Base-by-base conservation (phyloP, 2,113 vertebrate genomes). In the Nannospalax galili region DNA sequence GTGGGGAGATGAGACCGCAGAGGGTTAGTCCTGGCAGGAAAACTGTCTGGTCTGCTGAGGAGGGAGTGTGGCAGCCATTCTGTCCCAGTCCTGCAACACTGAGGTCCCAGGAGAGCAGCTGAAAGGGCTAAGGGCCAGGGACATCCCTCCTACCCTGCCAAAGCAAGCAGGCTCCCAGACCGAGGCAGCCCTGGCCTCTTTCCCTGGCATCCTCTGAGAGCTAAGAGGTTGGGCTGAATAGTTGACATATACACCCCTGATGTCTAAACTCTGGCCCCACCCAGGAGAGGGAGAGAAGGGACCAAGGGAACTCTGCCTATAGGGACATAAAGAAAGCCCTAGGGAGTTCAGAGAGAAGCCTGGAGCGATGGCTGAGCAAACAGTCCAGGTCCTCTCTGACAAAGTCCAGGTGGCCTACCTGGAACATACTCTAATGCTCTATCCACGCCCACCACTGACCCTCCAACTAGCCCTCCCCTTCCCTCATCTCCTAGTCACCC, bases 1-100 rank as follows among this genome's bases (percentile, higher is more conserved):
- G 97, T 40, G 90, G 84, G 92, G 15, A 91, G 81, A 96, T 1
- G 85, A 91, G 92, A 96, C 32, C 73, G 94, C 9, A 88, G 93
- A 79, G 19, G 42, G 87, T 92, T 24, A 88, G 88, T 70, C 40
- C 42, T 5, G 1, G 32, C 1, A 11, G 42, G 40, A 40, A 67
- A 74, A 52, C 45, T 30, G 12, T 16, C 19, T 0, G 8, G 40
- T 37, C 28, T 14, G 28, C 62, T 3, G 32, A 35, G 1, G 8
- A 45, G 24, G 20, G 30, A 30, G 0, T 4, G 52, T 40, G 52
- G n/a, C 24, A 14, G 35, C 24, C 56, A 58, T 30, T 45, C 56
- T 85, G 40, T 12, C 72, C 78, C 4, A 14, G 45, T 42, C 75
- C 88, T 80, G 10, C 9, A 26, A 58, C 42, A 40, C 60, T 14